Conservation (phyloP, 2,113 vertebrate species). For the Callospermophilus lateralis region DNA sequence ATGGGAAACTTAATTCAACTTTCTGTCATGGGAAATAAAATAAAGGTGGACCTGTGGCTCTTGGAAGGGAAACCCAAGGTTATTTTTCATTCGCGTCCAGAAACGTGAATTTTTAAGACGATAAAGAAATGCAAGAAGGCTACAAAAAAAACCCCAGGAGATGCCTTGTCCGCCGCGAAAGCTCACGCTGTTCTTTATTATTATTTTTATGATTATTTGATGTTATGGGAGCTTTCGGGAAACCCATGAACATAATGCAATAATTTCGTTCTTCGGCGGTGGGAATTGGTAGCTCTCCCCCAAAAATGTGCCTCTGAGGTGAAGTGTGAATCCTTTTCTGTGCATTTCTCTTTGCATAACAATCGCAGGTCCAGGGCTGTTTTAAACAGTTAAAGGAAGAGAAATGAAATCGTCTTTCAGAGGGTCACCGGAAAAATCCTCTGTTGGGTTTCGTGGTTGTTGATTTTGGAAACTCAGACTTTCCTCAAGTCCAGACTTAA, state of each 20-base stretch:
- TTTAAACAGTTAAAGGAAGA: not conserved
- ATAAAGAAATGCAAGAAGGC: not conserved
- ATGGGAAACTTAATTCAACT: not conserved
- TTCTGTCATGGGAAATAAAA: not conserved
- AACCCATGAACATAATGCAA: too few species aligned
- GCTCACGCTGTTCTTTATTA: not conserved
- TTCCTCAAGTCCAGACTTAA: not conserved
- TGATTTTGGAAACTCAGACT: not conserved
- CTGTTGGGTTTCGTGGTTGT: not conserved
- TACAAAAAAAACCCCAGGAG: not conserved
- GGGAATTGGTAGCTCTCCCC: too few species aligned
- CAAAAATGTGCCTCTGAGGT: too few species aligned
- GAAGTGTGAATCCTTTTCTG: too few species aligned
- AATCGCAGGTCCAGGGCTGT: not conserved
- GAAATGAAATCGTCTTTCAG: not conserved
- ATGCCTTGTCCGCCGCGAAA: fast-evolving
- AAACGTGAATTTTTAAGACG: not conserved
- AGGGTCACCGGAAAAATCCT: too few species aligned
- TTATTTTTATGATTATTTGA: not conserved
- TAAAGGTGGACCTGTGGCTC: not conserved
- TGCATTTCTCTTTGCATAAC: not conserved
- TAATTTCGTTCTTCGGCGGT: fast-evolving
- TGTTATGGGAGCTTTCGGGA: not conserved
- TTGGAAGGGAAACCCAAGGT: not conserved
- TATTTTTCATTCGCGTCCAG: not conserved